Evolutionary conservation across 2,113 vertebrate species (phyloP).

Genomic region (Ploceus nigricollis): DNA sequence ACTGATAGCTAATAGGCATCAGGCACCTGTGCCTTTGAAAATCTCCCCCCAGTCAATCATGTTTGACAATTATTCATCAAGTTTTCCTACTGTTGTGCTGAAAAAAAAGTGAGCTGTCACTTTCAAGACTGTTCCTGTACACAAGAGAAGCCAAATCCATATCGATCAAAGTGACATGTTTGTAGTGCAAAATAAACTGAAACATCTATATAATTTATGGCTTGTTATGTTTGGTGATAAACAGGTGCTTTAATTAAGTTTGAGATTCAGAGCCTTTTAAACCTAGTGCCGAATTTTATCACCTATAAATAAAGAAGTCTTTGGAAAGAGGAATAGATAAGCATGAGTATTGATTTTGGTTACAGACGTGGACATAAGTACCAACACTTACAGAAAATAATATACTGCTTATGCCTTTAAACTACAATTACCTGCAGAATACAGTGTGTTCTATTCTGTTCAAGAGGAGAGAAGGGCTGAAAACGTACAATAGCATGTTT

Average conservation of each 20-base stretch:
- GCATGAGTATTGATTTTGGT: background rate
- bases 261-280: constrained; percentile 47
- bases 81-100: background rate
- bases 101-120: constrained; percentile 36
- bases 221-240: constrained; percentile 64
- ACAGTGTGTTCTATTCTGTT: background rate
- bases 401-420: background rate
- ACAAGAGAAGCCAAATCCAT: constrained; percentile 45
- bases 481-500: background rate
- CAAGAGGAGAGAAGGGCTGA: background rate
- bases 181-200: constrained; percentile 62
- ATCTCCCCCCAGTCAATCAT: constrained; percentile 21
- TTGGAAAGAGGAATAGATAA: constrained; percentile 39
- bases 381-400: background rate
- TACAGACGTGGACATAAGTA: background rate
- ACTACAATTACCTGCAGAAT: background rate
- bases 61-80: background rate
- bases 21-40: constrained; percentile 42
- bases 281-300: constrained; percentile 38
- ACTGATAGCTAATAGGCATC: background rate
- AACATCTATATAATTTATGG: constrained; percentile 64
- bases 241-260: constrained; percentile 70
- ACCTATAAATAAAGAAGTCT: constrained; percentile 20
- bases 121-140: constrained; percentile 28
- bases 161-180: constrained; percentile 65